Percentiles rank a stretch among this genome's conserved stretches.
phyloP scores from a whole-genome alignment of 2,113 vertebrate genomes.

The Delphinus delphis region DNA sequence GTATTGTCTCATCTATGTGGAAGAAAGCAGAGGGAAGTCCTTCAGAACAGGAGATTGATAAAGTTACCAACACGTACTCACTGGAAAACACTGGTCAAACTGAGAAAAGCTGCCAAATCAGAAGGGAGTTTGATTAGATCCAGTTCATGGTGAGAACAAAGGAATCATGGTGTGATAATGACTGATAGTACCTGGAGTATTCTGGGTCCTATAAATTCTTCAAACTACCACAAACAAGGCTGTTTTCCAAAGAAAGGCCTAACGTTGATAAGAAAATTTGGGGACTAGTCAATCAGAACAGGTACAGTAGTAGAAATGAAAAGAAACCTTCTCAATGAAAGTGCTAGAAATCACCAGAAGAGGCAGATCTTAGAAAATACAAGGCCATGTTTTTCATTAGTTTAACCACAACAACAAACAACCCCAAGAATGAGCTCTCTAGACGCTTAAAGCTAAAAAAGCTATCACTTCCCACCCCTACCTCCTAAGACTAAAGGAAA shows the following conservation, averaged over 20 bases:
- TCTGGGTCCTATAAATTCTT: neutral
- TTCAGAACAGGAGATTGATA: neutral
- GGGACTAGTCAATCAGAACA: neutral
- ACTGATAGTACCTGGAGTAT: neutral
- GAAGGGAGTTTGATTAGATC: neutral
- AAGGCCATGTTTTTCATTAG: neutral
- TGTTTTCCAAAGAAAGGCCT: neutral
- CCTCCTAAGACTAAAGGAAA: slow-evolving; percentile 12
- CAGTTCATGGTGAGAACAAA: neutral
- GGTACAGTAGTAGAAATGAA: neutral
- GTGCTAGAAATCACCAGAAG: neutral
- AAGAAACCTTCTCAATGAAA: neutral
- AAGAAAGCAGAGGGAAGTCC: neutral
- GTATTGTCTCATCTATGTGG: neutral
- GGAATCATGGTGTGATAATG: neutral
- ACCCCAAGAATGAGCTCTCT: neutral
- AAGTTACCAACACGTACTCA: neutral
- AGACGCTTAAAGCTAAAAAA: neutral
- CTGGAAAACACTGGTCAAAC: neutral
- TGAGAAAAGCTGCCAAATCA: neutral
- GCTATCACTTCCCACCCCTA: neutral
- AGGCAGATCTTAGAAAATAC: neutral
- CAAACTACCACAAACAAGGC: neutral
- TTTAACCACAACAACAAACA: neutral
- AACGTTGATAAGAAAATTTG: neutral